Conservation (phyloP, 1,140 invertebrate species). For the Nephotettix cincticeps region DNA sequence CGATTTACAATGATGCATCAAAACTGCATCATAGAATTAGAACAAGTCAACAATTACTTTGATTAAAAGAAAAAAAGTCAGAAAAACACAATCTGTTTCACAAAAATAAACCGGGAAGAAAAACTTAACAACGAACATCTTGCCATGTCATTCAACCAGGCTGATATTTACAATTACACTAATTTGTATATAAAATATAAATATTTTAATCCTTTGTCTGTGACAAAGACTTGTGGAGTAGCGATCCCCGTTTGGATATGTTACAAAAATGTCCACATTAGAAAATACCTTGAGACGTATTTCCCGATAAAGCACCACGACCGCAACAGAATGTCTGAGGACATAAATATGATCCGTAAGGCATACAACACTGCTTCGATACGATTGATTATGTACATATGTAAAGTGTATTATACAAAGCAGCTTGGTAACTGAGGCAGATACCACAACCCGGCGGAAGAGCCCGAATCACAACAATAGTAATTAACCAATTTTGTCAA, state of each 20-base stretch:
- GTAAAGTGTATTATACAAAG: slow-evolving; percentile 12
- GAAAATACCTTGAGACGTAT: slow-evolving; percentile 18
- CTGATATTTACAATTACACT: slow-evolving; percentile 2
- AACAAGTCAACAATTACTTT: too few relatives aligned
- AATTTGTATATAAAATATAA: slow-evolving; percentile 18
- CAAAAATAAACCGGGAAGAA: too few relatives aligned
- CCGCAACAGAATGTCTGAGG: background rate
- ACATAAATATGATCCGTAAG: slow-evolving; percentile 9
- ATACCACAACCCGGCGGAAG: slow-evolving; percentile 10
- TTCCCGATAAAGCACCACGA: background rate
- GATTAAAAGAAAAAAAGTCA: too few relatives aligned
- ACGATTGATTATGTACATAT: slow-evolving; percentile 12
- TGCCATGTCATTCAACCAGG: background rate
- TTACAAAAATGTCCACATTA: slow-evolving; percentile 16
- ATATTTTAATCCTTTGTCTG: slow-evolving; percentile 1
- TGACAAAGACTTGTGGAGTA: background rate
- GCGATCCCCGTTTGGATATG: background rate
- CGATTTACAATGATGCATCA: too few relatives aligned
- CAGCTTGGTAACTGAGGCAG: background rate
- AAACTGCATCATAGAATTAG: too few relatives aligned
- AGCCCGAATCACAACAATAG: too few relatives aligned
- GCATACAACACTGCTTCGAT: slow-evolving; percentile 6
- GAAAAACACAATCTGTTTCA: too few relatives aligned
- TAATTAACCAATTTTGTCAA: too few relatives aligned
- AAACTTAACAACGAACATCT: background rate